Evolutionary conservation across 2,113 vertebrate genomes (phyloP).

Genomic region (Triplophysa rosa): DNA sequence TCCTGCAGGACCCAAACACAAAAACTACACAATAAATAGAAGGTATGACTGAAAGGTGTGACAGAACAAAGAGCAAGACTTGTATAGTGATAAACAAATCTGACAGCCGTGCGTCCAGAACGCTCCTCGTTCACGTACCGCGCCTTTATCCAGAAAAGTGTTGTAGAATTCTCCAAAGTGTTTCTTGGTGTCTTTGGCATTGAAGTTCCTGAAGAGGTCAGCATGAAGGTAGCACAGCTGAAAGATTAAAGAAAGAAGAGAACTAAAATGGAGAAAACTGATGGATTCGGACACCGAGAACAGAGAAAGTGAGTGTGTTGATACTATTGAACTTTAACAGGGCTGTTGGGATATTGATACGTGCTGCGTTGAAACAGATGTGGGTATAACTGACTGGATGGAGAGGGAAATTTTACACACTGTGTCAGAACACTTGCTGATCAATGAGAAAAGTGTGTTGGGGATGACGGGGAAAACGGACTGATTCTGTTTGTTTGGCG

Average conservation of each 20-base stretch:
- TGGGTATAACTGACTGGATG: slow-evolving; percentile 1
- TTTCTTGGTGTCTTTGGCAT: slow-evolving; percentile 85
- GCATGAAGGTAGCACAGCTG: slow-evolving; percentile 89
- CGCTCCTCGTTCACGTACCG: slow-evolving; percentile 74
- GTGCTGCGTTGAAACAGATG: background rate
- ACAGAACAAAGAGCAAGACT: slow-evolving; percentile 24
- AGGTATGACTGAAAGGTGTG: background rate
- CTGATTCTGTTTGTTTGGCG: background rate
- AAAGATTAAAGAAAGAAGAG: slow-evolving; percentile 1
- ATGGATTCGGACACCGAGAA: slow-evolving; percentile 18
- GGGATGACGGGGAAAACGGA: slow-evolving; percentile 2
- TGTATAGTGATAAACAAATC: slow-evolving; percentile 7
- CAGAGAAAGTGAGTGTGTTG: slow-evolving; percentile 22
- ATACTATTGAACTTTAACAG: background rate
- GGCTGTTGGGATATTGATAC: background rate
- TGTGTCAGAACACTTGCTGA: background rate
- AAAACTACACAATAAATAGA: background rate
- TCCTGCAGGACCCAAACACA: slow-evolving; percentile 11
- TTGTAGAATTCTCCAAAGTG: slow-evolving; percentile 85
- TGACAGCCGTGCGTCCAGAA: slow-evolving; percentile 8
- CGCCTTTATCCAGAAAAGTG: slow-evolving; percentile 86
- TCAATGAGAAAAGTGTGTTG: background rate
- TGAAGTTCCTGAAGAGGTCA: slow-evolving; percentile 78
- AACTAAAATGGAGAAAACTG: background rate
- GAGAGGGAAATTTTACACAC: background rate